These are phyloP conservation scores for Microtus agrestis DNA, from an alignment of 2,797 vertebrate genomes.

Conservation along the genomic window DNA sequence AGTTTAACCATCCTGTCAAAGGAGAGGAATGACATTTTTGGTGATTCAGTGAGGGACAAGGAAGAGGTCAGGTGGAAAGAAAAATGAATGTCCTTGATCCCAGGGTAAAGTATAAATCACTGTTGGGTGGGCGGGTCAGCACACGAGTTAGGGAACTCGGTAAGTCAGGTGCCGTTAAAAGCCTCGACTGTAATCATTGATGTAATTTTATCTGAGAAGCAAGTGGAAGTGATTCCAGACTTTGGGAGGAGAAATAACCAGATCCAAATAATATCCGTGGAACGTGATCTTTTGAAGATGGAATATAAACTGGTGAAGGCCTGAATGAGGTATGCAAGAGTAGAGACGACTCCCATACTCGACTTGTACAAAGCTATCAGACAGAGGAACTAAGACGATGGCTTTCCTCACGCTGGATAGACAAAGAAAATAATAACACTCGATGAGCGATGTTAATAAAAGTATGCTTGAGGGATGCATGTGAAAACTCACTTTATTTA, in stretches of 20 bases:
- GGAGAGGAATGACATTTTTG: not conserved
- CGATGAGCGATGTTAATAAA: conserved; percentile 66
- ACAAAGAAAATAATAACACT: conserved; percentile 58
- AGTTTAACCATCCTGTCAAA: conserved; percentile 27
- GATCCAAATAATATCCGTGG: conserved; percentile 1
- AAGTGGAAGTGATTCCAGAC: conserved; percentile 39
- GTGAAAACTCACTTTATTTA: conserved; percentile 68
- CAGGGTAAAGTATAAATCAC: conserved; percentile 7
- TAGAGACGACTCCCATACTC: not conserved
- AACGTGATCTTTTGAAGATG: conserved; percentile 43
- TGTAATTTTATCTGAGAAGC: conserved; percentile 50
- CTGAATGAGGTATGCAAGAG: not conserved
- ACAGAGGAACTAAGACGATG: not conserved
- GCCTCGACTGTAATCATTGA: conserved; percentile 53
- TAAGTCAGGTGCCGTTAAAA: conserved; percentile 7
- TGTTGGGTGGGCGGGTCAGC: not conserved
- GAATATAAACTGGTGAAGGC: not conserved
- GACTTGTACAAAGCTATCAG: not conserved
- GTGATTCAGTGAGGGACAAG: conserved; percentile 42
- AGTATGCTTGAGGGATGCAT: conserved; percentile 45
- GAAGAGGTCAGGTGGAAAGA: not conserved
- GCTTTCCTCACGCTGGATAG: conserved; percentile 24
- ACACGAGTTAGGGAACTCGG: not conserved
- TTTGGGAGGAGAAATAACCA: conserved; percentile 54
- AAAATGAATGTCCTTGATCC: conserved; percentile 49